phyloP scores from a whole-genome alignment of 1,140 invertebrate genomes.

The Heliconius hermathena region DNA sequence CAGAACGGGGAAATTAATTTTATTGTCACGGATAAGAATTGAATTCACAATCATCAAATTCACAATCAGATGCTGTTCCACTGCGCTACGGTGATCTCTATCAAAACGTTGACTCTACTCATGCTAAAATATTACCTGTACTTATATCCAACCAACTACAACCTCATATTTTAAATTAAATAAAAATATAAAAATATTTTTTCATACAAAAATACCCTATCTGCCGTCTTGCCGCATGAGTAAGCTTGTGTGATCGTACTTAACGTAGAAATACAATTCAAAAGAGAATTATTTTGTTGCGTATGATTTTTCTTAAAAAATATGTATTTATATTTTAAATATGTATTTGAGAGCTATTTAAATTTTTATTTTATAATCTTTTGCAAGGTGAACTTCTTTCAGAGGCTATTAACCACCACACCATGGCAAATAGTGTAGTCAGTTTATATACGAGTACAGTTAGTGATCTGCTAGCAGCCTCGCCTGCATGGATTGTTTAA shows the following conservation, averaged over 20 bases:
- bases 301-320: neutral
- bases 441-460: no score
- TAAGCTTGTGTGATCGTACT: neutral
- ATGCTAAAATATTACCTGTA: no score
- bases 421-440: no score
- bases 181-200: neutral
- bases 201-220: neutral
- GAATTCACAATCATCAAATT: neutral
- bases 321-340: neutral
- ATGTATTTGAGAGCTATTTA: neutral
- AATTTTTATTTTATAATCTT: no score
- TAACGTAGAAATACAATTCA: conserved; percentile 5
- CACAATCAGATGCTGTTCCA: neutral
- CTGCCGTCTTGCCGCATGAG: neutral
- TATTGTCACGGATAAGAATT: neutral
- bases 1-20: no score
- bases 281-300: neutral
- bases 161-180: neutral
- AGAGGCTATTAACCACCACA: no score
- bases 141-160: no score
- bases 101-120: no score
- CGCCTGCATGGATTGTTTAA: no score
- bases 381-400: no score
- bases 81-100: neutral
- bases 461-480: no score